Evolutionary conservation across 2,888 invertebrate genomes (phyloP), one percentile per base, ranked within the genome.

Genomic region (Cephus pulcher): DNA sequence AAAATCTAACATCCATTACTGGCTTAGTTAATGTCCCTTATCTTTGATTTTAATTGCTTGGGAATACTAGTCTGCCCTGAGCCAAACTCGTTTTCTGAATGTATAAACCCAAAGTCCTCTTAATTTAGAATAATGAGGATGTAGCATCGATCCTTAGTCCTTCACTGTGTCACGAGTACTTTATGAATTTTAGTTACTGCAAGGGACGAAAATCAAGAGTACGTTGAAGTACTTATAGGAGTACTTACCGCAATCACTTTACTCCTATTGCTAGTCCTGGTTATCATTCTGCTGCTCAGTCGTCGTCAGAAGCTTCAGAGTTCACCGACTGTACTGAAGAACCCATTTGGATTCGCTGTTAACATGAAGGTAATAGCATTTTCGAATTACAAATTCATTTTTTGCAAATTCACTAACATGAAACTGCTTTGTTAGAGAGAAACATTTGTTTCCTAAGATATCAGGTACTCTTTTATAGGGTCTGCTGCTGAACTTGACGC

Each of bases 181-280:
- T 82, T 81, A 69, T 80, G 77, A 32, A 79, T 87, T 86, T 80
- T 88, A 94, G 94, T 94, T 89, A 93, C 94, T 82, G 93, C 94
- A 11, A 90, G 93, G 76, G 93, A 93, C 85, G 93, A 94, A 81
- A 93, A 93, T 79, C 93, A 94, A 84, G 93, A 93, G 78, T 94
- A 94, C 87, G 93, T 94, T 76, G 94, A 94, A 88, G 93, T 94
- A 73, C 91, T 94, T 79, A 94, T 94, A 83, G 95, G 95, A 75
- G 94, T 95, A 34, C 90, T 95, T 82, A 95, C 95, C 35, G 95
- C 95, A 69, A 93, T 95, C 83, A 94, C 95, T 89, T 92, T 95
- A 56, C 92, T 95, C 75, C 92, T 95, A 81, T 92, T 95, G 78
- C 93, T 94, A 76, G 93, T 94, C 78, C 94, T 95, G 89, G 92